Evolutionary conservation across 1,140 invertebrate species (phyloP), one percentile per base, ranked within the genome.

Genomic region (Limonius californicus): DNA sequence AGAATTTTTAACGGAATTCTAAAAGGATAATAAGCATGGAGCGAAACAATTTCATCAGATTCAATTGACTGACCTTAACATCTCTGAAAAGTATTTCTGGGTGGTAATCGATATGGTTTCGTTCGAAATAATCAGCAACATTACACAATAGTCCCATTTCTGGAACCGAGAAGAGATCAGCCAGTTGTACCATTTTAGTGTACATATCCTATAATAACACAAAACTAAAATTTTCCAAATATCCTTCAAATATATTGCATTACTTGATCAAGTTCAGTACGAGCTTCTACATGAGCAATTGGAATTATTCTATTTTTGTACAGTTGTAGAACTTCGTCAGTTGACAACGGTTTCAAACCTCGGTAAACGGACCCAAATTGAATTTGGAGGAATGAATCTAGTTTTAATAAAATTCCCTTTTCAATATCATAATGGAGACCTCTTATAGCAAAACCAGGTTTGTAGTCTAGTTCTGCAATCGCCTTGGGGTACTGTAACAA

Each of bases 351-450:
- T 64, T 87, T 89, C 12, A 92, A 76, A 4, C 96, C 91, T 70
- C 91, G 84, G 76, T 95, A 98, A n/a, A 98, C 95, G 27, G 93
- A 89, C 32, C 93, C 95, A 73, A 95, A 85, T 77, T 98, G 95
- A 68, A 98, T 95, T 84, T 98, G 94, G 65, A 97, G 83, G 78
- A 97, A 98, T 14, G 93, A 94, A 80, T 98, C 95, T 67, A 99
- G 83, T 79, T 99, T 98, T 67, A 98, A 81, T 12, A 98, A 80
- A n/a, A 97, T 77, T 23, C 95, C 95, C 78, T 96, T 95, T 76
- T 94, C 90, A 72, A 97, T 92, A 77, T 98, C 96, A 82, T 95
- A 98, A 80, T 98, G 95, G 6, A 98, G 83, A 57, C 96, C 95
- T 59, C 95, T 83, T 3, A 97, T 91, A 14, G 94, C 92, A 83